phyloP scores from a whole-genome alignment of 2,113 vertebrate species.

The Xiphorhynchus elegans region DNA sequence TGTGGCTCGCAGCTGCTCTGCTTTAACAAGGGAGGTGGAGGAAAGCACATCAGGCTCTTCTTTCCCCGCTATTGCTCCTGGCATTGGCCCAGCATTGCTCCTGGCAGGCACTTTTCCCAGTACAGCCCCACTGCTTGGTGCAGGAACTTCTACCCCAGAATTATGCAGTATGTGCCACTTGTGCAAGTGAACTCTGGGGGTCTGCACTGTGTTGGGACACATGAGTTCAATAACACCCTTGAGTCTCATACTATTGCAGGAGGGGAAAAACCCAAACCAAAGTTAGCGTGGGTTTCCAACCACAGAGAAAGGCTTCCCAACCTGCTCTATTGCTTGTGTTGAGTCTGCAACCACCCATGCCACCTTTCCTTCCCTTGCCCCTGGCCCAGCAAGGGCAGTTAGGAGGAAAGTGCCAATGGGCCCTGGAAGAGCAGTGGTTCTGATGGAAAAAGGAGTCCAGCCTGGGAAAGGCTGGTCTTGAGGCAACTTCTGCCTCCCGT shows the following conservation, averaged over 20 bases:
- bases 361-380: rapidly evolving
- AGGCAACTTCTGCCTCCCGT: rapidly evolving
- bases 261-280: rapidly evolving
- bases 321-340: not conserved
- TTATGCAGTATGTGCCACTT: rapidly evolving
- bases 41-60: not conserved
- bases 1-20: rapidly evolving
- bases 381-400: rapidly evolving
- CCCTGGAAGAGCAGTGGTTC: rapidly evolving
- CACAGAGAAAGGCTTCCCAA: rapidly evolving
- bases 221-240: rapidly evolving
- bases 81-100: not conserved
- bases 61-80: rapidly evolving
- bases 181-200: rapidly evolving
- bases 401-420: not conserved
- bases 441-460: rapidly evolving
- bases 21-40: rapidly evolving
- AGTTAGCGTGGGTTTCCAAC: too few relatives aligned
- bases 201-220: not conserved
- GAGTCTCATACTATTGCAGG: rapidly evolving
- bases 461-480: rapidly evolving
- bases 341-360: rapidly evolving
- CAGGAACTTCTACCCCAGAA: rapidly evolving
- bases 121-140: rapidly evolving
- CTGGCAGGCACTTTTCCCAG: too few relatives aligned